Evolutionary conservation across 2,888 invertebrate species (phyloP), one percentile per base, ranked within the genome.

Genomic region (Saturnia pavonia): DNA sequence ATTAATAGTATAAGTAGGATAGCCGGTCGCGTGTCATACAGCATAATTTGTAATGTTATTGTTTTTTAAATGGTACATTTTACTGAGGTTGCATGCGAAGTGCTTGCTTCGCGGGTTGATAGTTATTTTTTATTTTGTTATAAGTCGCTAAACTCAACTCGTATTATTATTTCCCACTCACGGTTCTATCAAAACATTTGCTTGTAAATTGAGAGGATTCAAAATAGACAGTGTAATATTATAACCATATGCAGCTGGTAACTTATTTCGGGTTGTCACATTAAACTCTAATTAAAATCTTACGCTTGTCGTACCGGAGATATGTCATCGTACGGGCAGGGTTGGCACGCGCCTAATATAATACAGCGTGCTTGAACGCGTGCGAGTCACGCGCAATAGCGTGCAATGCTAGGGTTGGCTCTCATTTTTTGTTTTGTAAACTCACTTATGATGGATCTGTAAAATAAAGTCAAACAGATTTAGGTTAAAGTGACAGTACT

Each of bases 371-470:
- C 68, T 34, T 11, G 65, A 65, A 65, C 65, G 65, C 65, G 65
- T 65, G 65, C 65, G 73, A 69, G 75, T 74, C 81, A 80, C 80
- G 80, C 81, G 74, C 74, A 40, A 73, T 80, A 74, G 78, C 81
- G 81, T 80, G 80, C 69, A 69, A 65, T 45, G 54, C 63, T 67
- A 74, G 72, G 74, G 74, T 45, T 74, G 72, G n/a, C 25, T 12
- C 65, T 19, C 9, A 19, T 4, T 25, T 57, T 57, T 57, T 57
- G 25, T 57, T 57, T 57, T 9, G 12, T 57, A 27, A 25, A 14
- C 11, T 19, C 48, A 19, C 19, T 51, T 51, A 16, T 51, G 1
- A 34, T 34, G 34, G 34, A 34, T 34, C 34, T 34, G 3, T 34
- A 34, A 34, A 6, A 6, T 2, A 34, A 2, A 34, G 34, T 34